A percentile compares a stretch with the other conserved stretches of the same genome.
phyloP scores from a whole-genome alignment of 2,113 vertebrate genomes.

The Ctenomys sociabilis region DNA sequence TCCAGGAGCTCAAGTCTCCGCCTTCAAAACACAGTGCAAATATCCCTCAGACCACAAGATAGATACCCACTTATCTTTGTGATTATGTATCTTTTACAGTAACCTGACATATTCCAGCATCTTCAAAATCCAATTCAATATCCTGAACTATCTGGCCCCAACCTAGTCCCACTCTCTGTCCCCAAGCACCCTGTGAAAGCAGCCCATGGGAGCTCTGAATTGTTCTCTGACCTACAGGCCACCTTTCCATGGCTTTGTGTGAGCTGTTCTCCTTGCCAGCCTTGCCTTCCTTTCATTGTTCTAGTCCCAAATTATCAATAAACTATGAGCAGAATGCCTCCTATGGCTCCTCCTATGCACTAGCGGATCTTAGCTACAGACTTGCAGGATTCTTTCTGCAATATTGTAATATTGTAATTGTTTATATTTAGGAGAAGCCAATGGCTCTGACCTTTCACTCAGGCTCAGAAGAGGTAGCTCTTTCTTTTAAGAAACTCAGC shows the following conservation, averaged over 20 bases:
- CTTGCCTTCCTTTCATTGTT: neutral
- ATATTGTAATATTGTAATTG: accelerated
- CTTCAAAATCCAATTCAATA: neutral
- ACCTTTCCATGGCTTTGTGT: neutral
- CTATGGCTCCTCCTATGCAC: neutral
- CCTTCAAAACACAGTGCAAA: neutral
- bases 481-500: neutral
- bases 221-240: neutral
- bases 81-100: neutral
- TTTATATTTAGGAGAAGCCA: neutral
- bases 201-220: neutral
- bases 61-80: neutral
- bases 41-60: neutral
- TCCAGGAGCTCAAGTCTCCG: neutral
- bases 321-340: neutral
- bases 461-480: neutral
- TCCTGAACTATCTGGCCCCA: neutral
- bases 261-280: neutral
- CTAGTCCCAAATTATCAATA: neutral
- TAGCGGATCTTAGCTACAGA: accelerated
- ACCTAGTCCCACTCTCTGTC: neutral
- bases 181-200: neutral
- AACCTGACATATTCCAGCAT: neutral
- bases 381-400: neutral
- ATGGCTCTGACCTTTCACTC: neutral